Evolutionary conservation across 2,113 vertebrate genomes (phyloP), one percentile per base, ranked within the genome.

Genomic region (Silurus meridionalis): DNA sequence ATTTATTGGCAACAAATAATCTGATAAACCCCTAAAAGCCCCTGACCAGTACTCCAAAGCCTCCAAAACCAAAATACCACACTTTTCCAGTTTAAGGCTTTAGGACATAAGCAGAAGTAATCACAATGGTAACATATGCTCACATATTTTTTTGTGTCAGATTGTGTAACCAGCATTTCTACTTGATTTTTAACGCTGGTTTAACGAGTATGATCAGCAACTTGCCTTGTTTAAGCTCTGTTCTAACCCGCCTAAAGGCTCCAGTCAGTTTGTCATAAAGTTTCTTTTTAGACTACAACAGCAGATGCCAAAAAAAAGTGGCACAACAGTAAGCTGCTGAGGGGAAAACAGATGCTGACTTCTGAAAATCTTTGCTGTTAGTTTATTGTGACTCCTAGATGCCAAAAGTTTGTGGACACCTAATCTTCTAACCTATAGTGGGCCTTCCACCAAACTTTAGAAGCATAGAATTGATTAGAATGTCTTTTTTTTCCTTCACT

Each of bases 221-320:
- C 66, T 28, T 67, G n/a, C 13, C 8, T 28, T 10, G n/a, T 25
- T 67, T 14, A 13, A 37, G 66, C 25, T 69, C 28, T 69, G 66
- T 69, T 25, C 66, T 37, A n/a, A 69, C 66, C 13, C 37, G 13
- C 66, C 66, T 25, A 66, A 25, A 66, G 9, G 10, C 63, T 37
- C 28, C 66, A 57, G 77, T 79, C n/a, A 57, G 10, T 52, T 55
- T 55, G 77, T 15, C 77, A 79, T 28, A 13, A 80, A 37, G 15
- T 9, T 79, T 79, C 52, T 58, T 58, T 57, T 58, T 58, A 74
- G 48, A 79, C 46, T 53, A 82, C 64, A 77, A 84, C 57, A 75
- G 85, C 71, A 80, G 46, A 61, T 67, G 83, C 67, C 64, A 83
- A 84, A 82, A 37, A 37, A 37, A 57, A 71, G 75, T 23, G 75